phyloP scores from a whole-genome alignment of 2,797 vertebrate genomes.

The Falco rusticolus region DNA sequence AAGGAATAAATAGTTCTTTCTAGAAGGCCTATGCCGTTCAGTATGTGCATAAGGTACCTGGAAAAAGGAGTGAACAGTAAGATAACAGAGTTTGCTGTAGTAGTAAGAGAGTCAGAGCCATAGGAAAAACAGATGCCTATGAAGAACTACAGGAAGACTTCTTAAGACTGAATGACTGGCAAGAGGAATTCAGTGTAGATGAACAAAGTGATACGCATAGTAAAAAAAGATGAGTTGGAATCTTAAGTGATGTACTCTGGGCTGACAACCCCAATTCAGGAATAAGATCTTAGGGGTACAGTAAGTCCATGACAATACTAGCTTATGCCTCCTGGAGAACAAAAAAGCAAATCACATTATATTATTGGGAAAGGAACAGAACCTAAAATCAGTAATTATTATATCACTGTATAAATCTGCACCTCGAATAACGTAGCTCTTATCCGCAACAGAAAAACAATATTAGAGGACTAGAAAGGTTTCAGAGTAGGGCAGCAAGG shows the following conservation, averaged over 20 bases:
- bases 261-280: not conserved
- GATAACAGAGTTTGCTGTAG: not conserved
- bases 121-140: not conserved
- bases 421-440: not conserved
- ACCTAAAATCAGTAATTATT: not conserved
- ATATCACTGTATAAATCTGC: not conserved
- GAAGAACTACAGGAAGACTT: not conserved
- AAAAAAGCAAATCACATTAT: not conserved
- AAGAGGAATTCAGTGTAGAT: not conserved
- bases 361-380: not conserved
- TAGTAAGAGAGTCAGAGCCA: not conserved
- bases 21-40: not conserved
- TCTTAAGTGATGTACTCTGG: not conserved
- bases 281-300: not conserved
- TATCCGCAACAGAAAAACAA: not conserved
- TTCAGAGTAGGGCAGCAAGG: not conserved
- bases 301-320: not conserved
- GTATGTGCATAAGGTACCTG: not conserved
- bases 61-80: not conserved
- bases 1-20: not conserved
- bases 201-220: not conserved
- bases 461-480: not conserved
- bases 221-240: not conserved
- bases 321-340: not conserved
- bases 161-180: not conserved